A percentile compares a stretch with the other conserved stretches of the same genome.
phyloP scores from a whole-genome alignment of 2,797 vertebrate genomes.

The Macroramphosus scolopax region DNA sequence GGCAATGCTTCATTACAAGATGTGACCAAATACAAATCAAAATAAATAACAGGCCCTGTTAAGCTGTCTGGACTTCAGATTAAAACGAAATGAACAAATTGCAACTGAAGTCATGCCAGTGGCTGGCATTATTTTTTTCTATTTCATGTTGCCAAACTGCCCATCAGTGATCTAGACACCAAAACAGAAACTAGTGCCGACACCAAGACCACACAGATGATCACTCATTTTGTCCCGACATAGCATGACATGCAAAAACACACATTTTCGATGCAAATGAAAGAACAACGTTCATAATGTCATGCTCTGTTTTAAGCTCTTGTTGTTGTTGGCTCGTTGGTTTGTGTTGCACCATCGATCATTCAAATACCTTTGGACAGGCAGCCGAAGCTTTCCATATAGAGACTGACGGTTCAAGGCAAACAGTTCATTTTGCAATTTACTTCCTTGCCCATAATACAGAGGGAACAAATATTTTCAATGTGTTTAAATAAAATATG shows the following conservation, averaged over 20 bases:
- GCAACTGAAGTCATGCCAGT: conserved; percentile 18
- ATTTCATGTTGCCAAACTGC: conserved; percentile 12
- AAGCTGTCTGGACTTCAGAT: conserved; percentile 45
- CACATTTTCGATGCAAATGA: conserved; percentile 35
- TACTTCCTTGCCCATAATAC: no score
- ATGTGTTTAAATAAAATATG: no score
- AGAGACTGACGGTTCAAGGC: no score
- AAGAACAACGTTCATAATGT: conserved; percentile 26
- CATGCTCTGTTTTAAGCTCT: conserved; percentile 5
- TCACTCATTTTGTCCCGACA: conserved; percentile 28
- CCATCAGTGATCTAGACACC: conserved; percentile 23
- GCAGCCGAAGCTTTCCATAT: conserved; percentile 7
- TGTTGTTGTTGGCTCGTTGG: conserved; percentile 3
- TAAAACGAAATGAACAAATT: conserved; percentile 45
- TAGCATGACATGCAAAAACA: conserved; percentile 20
- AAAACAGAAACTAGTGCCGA: conserved; percentile 48
- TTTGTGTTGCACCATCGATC: conserved; percentile 11
- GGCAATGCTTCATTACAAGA: conserved; percentile 42
- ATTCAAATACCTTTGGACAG: conserved; percentile 2
- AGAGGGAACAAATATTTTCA: no score
- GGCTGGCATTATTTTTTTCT: conserved; percentile 12
- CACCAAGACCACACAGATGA: conserved; percentile 22
- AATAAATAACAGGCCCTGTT: conserved; percentile 47
- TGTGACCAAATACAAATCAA: conserved; percentile 48
- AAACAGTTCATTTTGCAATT: no score